These are phyloP conservation scores for Mus minutoides DNA, from an alignment of 2,797 vertebrate species.

Conservation along the genomic window DNA sequence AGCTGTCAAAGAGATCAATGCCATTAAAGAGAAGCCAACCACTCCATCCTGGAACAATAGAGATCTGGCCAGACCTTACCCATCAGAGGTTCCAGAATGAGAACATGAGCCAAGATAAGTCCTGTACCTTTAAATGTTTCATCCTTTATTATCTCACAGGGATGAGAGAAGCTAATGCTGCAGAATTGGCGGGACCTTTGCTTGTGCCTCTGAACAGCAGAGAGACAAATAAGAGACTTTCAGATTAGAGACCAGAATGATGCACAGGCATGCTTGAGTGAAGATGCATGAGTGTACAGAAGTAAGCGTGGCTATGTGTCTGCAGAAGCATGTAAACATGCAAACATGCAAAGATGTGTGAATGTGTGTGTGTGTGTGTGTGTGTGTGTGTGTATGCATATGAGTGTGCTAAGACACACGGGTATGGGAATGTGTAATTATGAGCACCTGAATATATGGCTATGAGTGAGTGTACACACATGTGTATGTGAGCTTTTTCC, in stretches of 20 bases:
- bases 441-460: not conserved
- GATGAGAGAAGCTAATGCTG: not conserved
- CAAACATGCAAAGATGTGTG: not conserved
- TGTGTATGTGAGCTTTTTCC: not conserved
- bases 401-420: not conserved
- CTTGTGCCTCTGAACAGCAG: not conserved
- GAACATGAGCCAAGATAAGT: not conserved
- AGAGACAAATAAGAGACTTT: not conserved
- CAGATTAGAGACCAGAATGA: not conserved
- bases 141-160: not conserved
- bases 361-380: not conserved
- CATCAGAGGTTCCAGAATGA: not conserved
- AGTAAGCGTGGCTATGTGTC: not conserved
- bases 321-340: not conserved
- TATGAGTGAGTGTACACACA: not conserved
- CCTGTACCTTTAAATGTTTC: not conserved
- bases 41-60: not conserved
- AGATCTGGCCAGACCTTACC: not conserved
- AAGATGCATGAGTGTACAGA: not conserved
- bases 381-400: not conserved
- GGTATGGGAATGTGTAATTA: not conserved
- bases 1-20: not conserved
- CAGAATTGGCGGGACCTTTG: not conserved
- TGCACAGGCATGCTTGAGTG: not conserved
- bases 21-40: not conserved